Evolutionary conservation across 2,888 invertebrate species (phyloP).

Genomic region (Hypomecis atomaria): DNA sequence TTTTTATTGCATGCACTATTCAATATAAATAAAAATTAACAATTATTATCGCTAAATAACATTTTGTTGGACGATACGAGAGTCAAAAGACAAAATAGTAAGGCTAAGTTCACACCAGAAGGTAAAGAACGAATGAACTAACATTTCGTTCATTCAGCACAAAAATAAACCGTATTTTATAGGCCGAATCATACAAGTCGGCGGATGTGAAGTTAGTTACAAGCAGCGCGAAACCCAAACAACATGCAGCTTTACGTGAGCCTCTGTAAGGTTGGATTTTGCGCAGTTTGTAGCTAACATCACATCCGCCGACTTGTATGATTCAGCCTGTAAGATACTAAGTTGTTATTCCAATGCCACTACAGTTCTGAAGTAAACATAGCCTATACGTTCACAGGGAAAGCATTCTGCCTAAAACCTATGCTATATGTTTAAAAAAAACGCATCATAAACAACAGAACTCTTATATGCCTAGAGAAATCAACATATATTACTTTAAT

Average conservation of each 20-base stretch:
- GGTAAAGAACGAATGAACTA: neutral
- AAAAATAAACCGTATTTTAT: neutral
- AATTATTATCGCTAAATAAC: constrained; percentile 70
- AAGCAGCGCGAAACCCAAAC: too few relatives aligned
- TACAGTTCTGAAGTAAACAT: constrained; percentile 11
- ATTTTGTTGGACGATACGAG: constrained; percentile 75
- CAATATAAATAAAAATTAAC: constrained; percentile 71
- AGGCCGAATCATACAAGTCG: too few relatives aligned
- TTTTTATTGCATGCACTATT: constrained; percentile 74
- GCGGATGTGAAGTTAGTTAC: too few relatives aligned
- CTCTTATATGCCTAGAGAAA: constrained; percentile 79
- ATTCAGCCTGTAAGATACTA: neutral
- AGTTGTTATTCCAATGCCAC: neutral
- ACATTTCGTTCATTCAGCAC: neutral
- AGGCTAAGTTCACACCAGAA: constrained; percentile 32
- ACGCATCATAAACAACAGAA: constrained; percentile 71
- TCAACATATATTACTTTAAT: constrained; percentile 85
- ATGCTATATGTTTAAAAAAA: constrained; percentile 54
- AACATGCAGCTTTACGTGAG: too few relatives aligned
- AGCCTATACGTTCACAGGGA: constrained; percentile 52
- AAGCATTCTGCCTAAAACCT: constrained; percentile 45
- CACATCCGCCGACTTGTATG: too few relatives aligned
- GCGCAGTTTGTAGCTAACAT: too few relatives aligned
- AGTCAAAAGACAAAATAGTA: constrained; percentile 43
- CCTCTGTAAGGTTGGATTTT: too few relatives aligned